phyloP scores from a whole-genome alignment of 1,140 invertebrate genomes.

The Lasaia peninsularis region DNA sequence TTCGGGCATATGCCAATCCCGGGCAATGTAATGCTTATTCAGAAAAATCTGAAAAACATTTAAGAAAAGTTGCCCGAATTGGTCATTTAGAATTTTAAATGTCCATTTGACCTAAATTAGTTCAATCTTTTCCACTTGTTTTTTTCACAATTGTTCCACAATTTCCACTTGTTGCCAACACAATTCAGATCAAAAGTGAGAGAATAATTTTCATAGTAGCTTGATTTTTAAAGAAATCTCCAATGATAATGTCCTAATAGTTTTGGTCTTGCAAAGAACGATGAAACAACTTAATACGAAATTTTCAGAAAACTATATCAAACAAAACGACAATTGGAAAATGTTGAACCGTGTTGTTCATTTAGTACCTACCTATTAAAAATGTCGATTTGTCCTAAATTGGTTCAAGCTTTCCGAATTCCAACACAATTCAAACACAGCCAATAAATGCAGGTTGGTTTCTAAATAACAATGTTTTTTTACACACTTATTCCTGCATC shows the following conservation, averaged over 20 bases:
- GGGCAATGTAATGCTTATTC: too few relatives aligned
- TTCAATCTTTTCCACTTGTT: conserved; percentile 41
- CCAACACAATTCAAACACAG: conserved; percentile 51
- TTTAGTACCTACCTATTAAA: conserved; percentile 42
- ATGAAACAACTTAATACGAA: too few relatives aligned
- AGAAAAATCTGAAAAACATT: too few relatives aligned
- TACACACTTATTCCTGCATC: too few relatives aligned
- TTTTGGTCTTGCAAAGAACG: too few relatives aligned
- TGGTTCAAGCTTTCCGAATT: conserved; percentile 45
- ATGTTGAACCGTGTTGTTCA: conserved; percentile 24
- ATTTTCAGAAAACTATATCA: too few relatives aligned
- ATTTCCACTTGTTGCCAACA: conserved; percentile 45
- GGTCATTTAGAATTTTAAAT: conserved; percentile 39
- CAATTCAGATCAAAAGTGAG: conserved; percentile 56
- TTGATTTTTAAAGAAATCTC: conserved; percentile 53
- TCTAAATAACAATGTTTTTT: too few relatives aligned
- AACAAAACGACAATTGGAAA: too few relatives aligned
- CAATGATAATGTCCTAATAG: too few relatives aligned
- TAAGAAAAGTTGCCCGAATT: conserved; percentile 15
- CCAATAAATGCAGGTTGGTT: conserved; percentile 49
- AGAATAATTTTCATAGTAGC: conserved; percentile 66
- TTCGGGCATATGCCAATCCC: too few relatives aligned
- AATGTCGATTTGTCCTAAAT: conserved; percentile 42
- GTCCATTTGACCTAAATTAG: conserved; percentile 42
- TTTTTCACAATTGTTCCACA: too few relatives aligned